Evolutionary conservation across 2,888 invertebrate genomes (phyloP), one percentile per base, ranked within the genome.

Genomic region (Amphipoea oculea): DNA sequence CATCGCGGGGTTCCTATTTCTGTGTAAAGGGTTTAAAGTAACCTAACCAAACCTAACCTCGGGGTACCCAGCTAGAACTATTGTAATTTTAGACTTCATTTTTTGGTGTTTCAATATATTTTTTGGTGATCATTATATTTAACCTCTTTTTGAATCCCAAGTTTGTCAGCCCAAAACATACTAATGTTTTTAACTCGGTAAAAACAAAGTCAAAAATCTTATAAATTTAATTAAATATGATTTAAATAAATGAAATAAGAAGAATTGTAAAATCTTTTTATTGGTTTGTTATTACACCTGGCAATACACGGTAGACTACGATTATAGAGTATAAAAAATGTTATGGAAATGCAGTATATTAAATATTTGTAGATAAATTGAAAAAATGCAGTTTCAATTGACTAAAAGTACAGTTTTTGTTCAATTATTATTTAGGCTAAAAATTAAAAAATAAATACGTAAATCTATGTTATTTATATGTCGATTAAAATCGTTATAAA

Each of bases 301-400:
- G 72, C 79, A 87, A 84, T 87, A 90, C 81, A 88, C 80, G 81
- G 86, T 84, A 78, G 81, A 84, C 70, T 90, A 89, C 82, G 80
- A 82, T 82, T 90, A 84, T 76, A 85, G 80, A 89, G 42, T 86
- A 85, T 85, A 84, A 83, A 83, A 85, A 89, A 79, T 85, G 81
- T 83, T 84, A 84, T 77, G 82, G 81, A 73, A 86, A 82, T 80
- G 81, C 82, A 84, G 45, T 80, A 79, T 73, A 83, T 76, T 86
- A 73, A 81, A 81, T 86, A 78, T 65, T 85, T 81, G 66, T 73
- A 76, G 79, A 80, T 72, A 86, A 69, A 83, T 79, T 83, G 63
- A 78, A 76, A 82, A 81, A 78, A 78, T 63, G 86, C 57, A 71
- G 62, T 77, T 78, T 72, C 63, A 75, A 71, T 78, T 87, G 77